These are phyloP conservation scores for Austrofundulus limnaeus DNA, from an alignment of 2,113 vertebrate species.

Conservation along the genomic window DNA sequence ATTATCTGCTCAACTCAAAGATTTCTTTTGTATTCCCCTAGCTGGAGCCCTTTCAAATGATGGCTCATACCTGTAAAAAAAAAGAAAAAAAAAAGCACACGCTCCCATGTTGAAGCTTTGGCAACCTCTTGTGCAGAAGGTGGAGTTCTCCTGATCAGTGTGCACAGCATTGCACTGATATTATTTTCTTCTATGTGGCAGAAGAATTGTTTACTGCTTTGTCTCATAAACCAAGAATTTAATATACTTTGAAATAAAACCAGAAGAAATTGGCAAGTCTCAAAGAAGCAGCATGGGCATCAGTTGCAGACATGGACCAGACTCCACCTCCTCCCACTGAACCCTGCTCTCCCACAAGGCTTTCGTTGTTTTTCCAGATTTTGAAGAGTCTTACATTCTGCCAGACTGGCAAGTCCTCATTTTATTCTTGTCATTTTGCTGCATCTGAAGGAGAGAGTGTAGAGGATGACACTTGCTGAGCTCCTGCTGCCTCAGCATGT, in stretches of 20 bases:
- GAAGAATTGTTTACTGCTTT: slow-evolving; percentile 62
- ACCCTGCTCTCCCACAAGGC: slow-evolving; percentile 59
- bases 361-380: slow-evolving; percentile 71
- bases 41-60: slow-evolving; percentile 62
- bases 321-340: slow-evolving; percentile 43
- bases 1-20: slow-evolving; percentile 75
- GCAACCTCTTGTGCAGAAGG: slow-evolving; percentile 25
- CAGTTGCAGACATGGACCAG: slow-evolving; percentile 69
- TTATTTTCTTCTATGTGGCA: slow-evolving; percentile 66
- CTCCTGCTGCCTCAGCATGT: slow-evolving; percentile 71
- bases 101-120: slow-evolving; percentile 12
- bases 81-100: slow-evolving; percentile 10
- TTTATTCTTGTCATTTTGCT: slow-evolving; percentile 57
- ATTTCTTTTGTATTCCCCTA: slow-evolving; percentile 63
- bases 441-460: slow-evolving; percentile 66
- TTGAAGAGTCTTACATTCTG: slow-evolving; percentile 65
- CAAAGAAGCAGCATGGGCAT: slow-evolving; percentile 71
- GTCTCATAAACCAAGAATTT: slow-evolving; percentile 68
- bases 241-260: slow-evolving; percentile 78
- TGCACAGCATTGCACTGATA: slow-evolving; percentile 44
- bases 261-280: slow-evolving; percentile 68
- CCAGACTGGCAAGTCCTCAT: slow-evolving; percentile 55
- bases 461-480: slow-evolving; percentile 77
- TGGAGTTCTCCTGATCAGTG: slow-evolving; percentile 15
- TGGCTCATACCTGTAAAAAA: slow-evolving; percentile 53